Conservation (phyloP, 2,888 invertebrate species). For the Drosophila mimetica region DNA sequence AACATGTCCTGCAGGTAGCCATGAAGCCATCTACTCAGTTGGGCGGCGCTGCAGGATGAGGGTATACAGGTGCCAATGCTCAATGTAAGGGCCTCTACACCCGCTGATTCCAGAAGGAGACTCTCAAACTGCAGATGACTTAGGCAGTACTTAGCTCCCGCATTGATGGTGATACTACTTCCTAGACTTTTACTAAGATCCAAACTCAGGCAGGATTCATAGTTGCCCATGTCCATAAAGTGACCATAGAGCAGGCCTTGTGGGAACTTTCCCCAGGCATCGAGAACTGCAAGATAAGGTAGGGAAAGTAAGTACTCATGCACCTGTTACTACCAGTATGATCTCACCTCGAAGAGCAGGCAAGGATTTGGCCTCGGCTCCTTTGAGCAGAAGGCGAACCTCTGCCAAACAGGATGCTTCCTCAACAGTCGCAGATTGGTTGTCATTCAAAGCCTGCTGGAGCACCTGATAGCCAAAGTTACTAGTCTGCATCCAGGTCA, state of each 20-base stretch:
- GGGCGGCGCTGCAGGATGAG: constrained; percentile 22
- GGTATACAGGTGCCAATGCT: constrained; percentile 43
- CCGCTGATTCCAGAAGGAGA: constrained; percentile 8
- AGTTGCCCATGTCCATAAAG: constrained; percentile 81
- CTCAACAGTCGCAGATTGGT: background rate
- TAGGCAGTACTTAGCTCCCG: constrained; percentile 57
- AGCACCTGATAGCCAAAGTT: constrained; percentile 69
- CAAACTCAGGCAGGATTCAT: constrained; percentile 81
- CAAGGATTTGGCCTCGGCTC: constrained; percentile 42
- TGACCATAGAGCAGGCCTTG: constrained; percentile 82
- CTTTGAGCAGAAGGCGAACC: constrained; percentile 50
- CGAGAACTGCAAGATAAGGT: constrained; percentile 76
- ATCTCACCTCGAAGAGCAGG: constrained; percentile 59
- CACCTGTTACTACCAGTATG: rapidly evolving
- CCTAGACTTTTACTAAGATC: constrained; percentile 5
- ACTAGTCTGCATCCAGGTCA: constrained; percentile 65
- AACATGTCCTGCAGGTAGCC: constrained; percentile 16
- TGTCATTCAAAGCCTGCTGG: constrained; percentile 36
- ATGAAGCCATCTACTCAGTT: constrained; percentile 28
- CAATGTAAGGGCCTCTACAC: constrained; percentile 4
- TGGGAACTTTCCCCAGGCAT: constrained; percentile 83
- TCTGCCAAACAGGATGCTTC: constrained; percentile 49
- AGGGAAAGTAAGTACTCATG: rapidly evolving
- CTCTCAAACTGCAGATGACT: constrained; percentile 27
- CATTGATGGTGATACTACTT: background rate